These are phyloP conservation scores for Siniperca chuatsi DNA, from an alignment of 2,113 vertebrate species.

Conservation along the genomic window DNA sequence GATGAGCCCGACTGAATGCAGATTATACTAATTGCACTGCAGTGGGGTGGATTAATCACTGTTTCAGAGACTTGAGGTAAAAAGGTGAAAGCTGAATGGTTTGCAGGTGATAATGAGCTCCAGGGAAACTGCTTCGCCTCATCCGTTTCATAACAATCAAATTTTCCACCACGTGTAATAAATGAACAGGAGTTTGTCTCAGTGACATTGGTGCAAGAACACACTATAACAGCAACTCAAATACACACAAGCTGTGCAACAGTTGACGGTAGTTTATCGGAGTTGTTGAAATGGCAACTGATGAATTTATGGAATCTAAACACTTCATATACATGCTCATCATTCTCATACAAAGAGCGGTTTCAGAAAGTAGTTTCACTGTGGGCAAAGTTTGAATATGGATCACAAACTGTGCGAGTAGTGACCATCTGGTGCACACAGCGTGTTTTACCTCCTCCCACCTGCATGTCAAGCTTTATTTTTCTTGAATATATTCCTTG, in stretches of 20 bases:
- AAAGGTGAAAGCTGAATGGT: constrained; percentile 36
- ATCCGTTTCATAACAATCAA: constrained; percentile 11
- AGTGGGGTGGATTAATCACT: constrained; percentile 47
- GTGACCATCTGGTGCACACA: constrained; percentile 20
- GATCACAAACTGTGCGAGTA: constrained; percentile 5
- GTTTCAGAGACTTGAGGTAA: constrained; percentile 29
- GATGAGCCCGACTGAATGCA: constrained; percentile 40
- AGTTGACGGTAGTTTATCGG: background rate
- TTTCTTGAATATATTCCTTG: background rate
- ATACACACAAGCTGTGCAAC: background rate
- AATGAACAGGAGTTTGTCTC: constrained; percentile 28
- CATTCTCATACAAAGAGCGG: background rate
- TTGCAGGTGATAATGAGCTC: constrained; percentile 49
- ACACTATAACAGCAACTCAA: background rate
- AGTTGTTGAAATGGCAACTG: background rate
- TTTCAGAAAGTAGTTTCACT: background rate
- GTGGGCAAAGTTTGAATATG: constrained; percentile 33
- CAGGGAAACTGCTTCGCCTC: background rate
- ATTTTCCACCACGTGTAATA: background rate
- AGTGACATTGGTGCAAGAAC: background rate
- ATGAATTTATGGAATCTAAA: background rate
- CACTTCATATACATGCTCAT: background rate
- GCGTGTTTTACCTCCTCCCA: constrained; percentile 11
- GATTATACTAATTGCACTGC: constrained; percentile 46
- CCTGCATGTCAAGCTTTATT: constrained; percentile 10